Base-by-base conservation (phyloP, 2,113 vertebrate species). In the Mungos mungo region DNA sequence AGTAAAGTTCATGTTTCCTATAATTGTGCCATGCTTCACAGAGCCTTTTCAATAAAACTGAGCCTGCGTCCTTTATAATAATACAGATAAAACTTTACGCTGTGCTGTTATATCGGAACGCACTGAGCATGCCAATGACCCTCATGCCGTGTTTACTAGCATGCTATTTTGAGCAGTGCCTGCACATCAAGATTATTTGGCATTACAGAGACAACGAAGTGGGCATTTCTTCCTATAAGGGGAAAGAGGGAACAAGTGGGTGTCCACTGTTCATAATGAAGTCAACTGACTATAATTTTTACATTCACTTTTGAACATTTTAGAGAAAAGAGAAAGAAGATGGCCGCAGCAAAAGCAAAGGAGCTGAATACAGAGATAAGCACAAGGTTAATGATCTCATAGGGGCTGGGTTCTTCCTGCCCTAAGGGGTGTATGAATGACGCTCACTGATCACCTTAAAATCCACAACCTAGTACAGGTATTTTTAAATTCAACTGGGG, bases 21-120 rank as follows among this genome's bases (percentile, higher is more conserved):
- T 80, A 77, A 86, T 80, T 80, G 72, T 92, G 52, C 92, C 5
- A 0, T 47, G 95, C 31, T 29, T 97, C 97, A 47, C 80, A 41
- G 96, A 97, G 60, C 33, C 93, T 35, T 47, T 97, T 93, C 95
- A 97, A 47, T 79, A 96, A 97, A 96, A 95, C 72, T 82, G 79
- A 97, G 90, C 60, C 92, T 93, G 1, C 65, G 94, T 93, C 90
- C 95, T 93, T 97, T 95, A 35, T 9, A 94, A 68, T 92, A 90
- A 81, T 7, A 71, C 86, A 96, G 41, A 95, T 97, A 93, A 97
- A 98, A 97, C 76, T 80, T 96, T 63, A 54, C 86, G 95, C 52
- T 47, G 0, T 9, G 16, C 90, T 95, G 90, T 93, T 95, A 66
- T 38, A 35, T 45, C 82, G 72, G 1, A 5, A 45, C 82, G 92